Percentiles rank a stretch among this genome's conserved stretches.
Evolutionary conservation across 2,113 vertebrate genomes (phyloP).

Genomic region (Odocoileus virginianus): DNA sequence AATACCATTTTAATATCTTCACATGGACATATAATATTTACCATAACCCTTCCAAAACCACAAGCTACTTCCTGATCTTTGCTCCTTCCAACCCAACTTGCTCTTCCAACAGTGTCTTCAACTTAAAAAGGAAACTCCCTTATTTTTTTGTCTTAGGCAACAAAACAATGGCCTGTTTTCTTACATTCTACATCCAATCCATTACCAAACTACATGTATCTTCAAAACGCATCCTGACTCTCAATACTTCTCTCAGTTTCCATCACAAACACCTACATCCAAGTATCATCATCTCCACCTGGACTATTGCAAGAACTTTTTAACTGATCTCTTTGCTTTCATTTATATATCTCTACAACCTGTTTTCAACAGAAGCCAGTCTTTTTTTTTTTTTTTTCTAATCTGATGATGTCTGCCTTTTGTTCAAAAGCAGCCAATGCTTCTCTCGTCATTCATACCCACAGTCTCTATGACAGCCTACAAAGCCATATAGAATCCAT

Average conservation of each 20-base stretch:
- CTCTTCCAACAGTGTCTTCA: background rate
- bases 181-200: background rate
- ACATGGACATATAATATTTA: background rate
- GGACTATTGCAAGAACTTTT: background rate
- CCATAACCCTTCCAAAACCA: background rate
- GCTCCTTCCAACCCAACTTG: background rate
- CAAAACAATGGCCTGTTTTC: background rate
- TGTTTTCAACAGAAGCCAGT: background rate
- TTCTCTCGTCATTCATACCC: background rate
- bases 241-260: background rate
- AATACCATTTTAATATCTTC: background rate
- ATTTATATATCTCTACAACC: background rate
- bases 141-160: background rate
- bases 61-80: background rate
- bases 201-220: background rate
- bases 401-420: background rate
- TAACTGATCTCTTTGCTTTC: background rate
- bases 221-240: background rate
- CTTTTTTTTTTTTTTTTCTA: background rate
- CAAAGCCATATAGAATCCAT: background rate
- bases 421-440: background rate
- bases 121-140: background rate
- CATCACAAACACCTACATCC: background rate
- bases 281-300: background rate
- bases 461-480: background rate